Percentiles rank a stretch among this genome's conserved stretches.
phyloP scores from a whole-genome alignment of 2,113 vertebrate species.

The Heterotis niloticus region DNA sequence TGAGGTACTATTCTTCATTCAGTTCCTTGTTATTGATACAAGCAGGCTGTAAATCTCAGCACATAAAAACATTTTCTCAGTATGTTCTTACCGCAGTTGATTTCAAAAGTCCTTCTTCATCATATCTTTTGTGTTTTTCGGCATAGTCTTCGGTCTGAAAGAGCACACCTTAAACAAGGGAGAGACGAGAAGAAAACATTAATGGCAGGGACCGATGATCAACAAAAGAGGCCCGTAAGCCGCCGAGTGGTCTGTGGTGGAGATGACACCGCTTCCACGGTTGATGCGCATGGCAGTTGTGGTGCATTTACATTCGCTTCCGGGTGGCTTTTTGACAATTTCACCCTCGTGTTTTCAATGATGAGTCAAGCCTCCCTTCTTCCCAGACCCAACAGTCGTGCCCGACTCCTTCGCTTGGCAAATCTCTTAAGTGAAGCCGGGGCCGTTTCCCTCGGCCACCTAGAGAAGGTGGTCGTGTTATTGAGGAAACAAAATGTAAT shows the following conservation, averaged over 20 bases:
- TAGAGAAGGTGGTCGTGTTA: background rate
- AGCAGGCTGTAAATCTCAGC: background rate
- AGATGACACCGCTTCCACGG: constrained; percentile 29
- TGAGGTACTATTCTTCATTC: background rate
- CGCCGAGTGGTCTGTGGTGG: constrained; percentile 4
- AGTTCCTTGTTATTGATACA: background rate
- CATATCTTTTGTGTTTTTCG: constrained; percentile 62
- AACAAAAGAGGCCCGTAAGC: constrained; percentile 53
- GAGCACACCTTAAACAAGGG: constrained; percentile 51
- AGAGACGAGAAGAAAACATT: constrained; percentile 57
- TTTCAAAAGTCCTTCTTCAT: constrained; percentile 65
- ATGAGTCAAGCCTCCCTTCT: constrained; percentile 40
- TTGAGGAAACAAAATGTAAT: background rate
- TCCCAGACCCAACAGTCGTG: background rate
- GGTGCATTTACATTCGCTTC: constrained; percentile 57
- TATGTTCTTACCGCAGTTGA: constrained; percentile 56
- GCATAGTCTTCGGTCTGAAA: constrained; percentile 38
- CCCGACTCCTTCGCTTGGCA: background rate
- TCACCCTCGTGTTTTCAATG: constrained; percentile 49
- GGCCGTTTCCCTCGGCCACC: constrained; percentile 2
- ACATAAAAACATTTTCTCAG: background rate
- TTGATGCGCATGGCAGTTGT: background rate
- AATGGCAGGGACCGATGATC: constrained; percentile 52
- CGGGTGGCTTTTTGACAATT: constrained; percentile 45
- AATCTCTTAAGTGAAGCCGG: background rate